Evolutionary conservation across 1,140 invertebrate genomes (phyloP).

Genomic region (Zaprionus ghesquierei): DNA sequence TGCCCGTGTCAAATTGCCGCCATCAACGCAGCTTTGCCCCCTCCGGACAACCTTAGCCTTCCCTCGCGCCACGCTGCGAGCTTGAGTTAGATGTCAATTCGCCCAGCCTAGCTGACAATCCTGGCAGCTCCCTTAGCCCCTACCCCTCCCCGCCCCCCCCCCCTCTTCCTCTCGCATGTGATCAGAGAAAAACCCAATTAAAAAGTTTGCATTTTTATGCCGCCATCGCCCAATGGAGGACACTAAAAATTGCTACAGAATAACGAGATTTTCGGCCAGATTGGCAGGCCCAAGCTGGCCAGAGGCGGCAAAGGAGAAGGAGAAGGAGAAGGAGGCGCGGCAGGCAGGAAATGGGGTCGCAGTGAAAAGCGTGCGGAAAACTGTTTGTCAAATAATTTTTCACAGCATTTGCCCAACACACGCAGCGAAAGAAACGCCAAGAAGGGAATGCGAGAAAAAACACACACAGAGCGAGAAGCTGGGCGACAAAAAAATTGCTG

Average conservation of each 20-base stretch:
- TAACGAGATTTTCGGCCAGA: constrained; percentile 46
- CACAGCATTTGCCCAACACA: constrained; percentile 45
- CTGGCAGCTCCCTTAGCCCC: background rate
- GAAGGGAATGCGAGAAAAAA: constrained; percentile 13
- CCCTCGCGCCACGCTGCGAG: background rate
- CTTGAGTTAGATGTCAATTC: constrained; percentile 51
- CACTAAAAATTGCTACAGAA: constrained; percentile 50
- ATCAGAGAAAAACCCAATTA: constrained; percentile 77
- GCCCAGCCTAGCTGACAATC: constrained; percentile 22
- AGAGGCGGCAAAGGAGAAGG: background rate
- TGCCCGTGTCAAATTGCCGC: constrained; percentile 68
- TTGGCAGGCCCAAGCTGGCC: constrained; percentile 13
- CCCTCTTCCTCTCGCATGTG: constrained; percentile 33
- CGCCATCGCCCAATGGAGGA: constrained; percentile 24
- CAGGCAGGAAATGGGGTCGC: constrained; percentile 26
- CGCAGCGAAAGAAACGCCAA: constrained; percentile 6
- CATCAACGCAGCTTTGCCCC: constrained; percentile 69
- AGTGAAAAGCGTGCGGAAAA: constrained; percentile 66
- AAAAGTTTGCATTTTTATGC: constrained; percentile 80
- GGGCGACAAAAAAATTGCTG: constrained; percentile 42
- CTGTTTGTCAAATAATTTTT: constrained; percentile 80
- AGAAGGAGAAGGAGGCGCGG: background rate
- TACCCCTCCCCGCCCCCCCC: background rate
- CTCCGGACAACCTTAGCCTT: background rate
- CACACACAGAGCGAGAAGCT: constrained; percentile 21